phyloP scores from a whole-genome alignment of 1,140 invertebrate species.

The Drosophila serrata region DNA sequence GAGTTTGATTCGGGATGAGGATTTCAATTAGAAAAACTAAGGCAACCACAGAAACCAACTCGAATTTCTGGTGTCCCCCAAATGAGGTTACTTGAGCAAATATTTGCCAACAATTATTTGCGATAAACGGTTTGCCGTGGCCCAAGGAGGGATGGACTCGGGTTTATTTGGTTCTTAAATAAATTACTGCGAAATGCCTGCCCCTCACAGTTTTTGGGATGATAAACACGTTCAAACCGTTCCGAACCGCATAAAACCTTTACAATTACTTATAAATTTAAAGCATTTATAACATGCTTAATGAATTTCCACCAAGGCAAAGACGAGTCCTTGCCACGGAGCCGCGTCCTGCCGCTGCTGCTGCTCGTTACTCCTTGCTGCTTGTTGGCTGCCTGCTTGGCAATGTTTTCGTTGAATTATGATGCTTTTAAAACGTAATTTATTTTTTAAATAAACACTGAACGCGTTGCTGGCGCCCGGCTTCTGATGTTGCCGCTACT shows the following conservation, averaged over 20 bases:
- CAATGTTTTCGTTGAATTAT: slow-evolving; percentile 81
- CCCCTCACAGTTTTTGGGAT: slow-evolving; percentile 51
- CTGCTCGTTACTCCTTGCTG: slow-evolving; percentile 26
- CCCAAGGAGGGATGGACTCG: slow-evolving; percentile 8
- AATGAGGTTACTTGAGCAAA: slow-evolving; percentile 44
- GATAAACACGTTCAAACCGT: slow-evolving; percentile 77
- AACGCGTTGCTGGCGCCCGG: slow-evolving; percentile 32
- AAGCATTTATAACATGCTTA: slow-evolving; percentile 81
- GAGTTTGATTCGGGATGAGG: slow-evolving; percentile 16
- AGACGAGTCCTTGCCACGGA: slow-evolving; percentile 21
- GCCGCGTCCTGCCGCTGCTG: slow-evolving; percentile 2
- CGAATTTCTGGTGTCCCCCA: slow-evolving; percentile 38
- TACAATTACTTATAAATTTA: slow-evolving; percentile 82
- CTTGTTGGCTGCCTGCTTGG: slow-evolving; percentile 42
- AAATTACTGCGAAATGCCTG: slow-evolving; percentile 61
- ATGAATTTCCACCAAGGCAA: slow-evolving; percentile 72
- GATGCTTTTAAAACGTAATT: slow-evolving; percentile 82
- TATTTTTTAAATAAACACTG: slow-evolving; percentile 81
- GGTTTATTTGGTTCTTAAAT: slow-evolving; percentile 73
- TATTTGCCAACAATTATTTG: slow-evolving; percentile 76
- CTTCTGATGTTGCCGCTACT: slow-evolving; percentile 16
- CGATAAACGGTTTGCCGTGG: slow-evolving; percentile 53
- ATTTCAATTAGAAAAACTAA: slow-evolving; percentile 47
- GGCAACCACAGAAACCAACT: slow-evolving; percentile 21
- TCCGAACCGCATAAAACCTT: slow-evolving; percentile 77